Percentiles rank a stretch among this genome's conserved stretches.
phyloP scores from a whole-genome alignment of 2,888 invertebrate genomes.

The Apotomis turbidana region DNA sequence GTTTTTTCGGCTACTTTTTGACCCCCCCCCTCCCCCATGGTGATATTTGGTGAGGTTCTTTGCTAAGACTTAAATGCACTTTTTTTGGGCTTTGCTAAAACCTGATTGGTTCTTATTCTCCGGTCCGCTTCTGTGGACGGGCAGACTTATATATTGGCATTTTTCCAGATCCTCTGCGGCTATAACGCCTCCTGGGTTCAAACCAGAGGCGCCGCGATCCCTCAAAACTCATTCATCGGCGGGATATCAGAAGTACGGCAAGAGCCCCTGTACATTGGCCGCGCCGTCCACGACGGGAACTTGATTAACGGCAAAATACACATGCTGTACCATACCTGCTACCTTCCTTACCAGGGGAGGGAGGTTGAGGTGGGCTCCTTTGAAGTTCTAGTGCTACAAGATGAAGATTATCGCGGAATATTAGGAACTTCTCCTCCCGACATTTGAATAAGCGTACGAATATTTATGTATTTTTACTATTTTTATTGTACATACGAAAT shows the following conservation, averaged over 20 bases:
- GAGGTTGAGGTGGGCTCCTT: conserved; percentile 55
- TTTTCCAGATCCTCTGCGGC: conserved; percentile 66
- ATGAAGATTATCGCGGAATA: conserved; percentile 43
- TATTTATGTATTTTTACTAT: not conserved
- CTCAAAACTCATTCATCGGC: conserved; percentile 87
- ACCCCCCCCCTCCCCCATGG: too few relatives aligned
- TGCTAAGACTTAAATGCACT: too few relatives aligned
- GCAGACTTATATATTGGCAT: not conserved
- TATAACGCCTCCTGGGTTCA: conserved; percentile 80
- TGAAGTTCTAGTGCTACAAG: conserved; percentile 59
- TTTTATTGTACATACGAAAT: too few relatives aligned
- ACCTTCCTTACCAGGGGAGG: conserved; percentile 83
- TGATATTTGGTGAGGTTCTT: too few relatives aligned
- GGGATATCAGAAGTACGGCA: conserved; percentile 78
- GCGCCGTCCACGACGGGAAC: conserved; percentile 87
- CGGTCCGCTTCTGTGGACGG: too few relatives aligned
- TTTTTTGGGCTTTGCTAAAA: too few relatives aligned
- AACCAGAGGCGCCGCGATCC: conserved; percentile 83
- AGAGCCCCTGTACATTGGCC: conserved; percentile 85
- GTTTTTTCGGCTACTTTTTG: too few relatives aligned
- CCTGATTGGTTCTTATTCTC: too few relatives aligned
- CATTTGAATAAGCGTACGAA: not conserved
- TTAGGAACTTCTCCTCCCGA: not conserved
- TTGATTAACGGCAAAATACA: conserved; percentile 91
- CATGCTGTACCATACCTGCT: conserved; percentile 87